Evolutionary conservation across 2,888 invertebrate genomes (phyloP).

Genomic region (Conchocele bisecta): DNA sequence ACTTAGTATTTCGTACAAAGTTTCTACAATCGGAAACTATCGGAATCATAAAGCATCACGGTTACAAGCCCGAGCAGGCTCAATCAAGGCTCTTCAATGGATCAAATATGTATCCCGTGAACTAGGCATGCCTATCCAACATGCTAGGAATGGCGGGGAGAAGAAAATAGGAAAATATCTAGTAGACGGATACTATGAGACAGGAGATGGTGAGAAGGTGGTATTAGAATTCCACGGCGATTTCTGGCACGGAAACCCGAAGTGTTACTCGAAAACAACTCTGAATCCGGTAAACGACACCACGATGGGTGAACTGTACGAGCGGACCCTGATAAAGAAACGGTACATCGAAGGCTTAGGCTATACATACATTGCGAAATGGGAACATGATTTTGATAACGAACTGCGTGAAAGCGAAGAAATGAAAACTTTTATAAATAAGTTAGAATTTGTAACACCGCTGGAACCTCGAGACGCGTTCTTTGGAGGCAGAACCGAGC

Average conservation of each 20-base stretch:
- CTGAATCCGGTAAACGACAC: constrained; percentile 29
- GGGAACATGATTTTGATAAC: constrained; percentile 63
- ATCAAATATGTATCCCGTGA: constrained; percentile 13
- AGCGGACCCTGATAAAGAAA: constrained; percentile 31
- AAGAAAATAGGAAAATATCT: constrained; percentile 24
- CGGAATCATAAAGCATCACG: constrained; percentile 43
- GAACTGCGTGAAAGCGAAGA: constrained; percentile 34
- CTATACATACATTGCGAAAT: constrained; percentile 47
- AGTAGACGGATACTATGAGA: constrained; percentile 28
- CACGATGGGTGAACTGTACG: constrained; percentile 37
- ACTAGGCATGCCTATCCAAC: constrained; percentile 2
- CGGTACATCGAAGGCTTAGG: constrained; percentile 35
- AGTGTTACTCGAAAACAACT: constrained; percentile 21
- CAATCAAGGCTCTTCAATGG: constrained; percentile 38
- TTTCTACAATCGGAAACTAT: constrained; percentile 21
- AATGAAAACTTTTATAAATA: constrained; percentile 38
- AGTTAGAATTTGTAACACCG: neutral
- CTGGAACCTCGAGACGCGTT: constrained; percentile 8
- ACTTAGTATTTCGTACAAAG: constrained; percentile 18
- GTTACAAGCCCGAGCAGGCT: constrained; percentile 33
- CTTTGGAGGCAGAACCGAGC: constrained; percentile 26
- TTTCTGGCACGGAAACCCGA: constrained; percentile 32
- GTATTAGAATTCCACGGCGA: constrained; percentile 24
- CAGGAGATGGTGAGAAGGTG: neutral
- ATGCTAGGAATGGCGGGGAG: constrained; percentile 18